Evolutionary conservation across 2,888 invertebrate species (phyloP), one percentile per base, ranked within the genome.

Genomic region (Amblyjoppa fuscipennis): DNA sequence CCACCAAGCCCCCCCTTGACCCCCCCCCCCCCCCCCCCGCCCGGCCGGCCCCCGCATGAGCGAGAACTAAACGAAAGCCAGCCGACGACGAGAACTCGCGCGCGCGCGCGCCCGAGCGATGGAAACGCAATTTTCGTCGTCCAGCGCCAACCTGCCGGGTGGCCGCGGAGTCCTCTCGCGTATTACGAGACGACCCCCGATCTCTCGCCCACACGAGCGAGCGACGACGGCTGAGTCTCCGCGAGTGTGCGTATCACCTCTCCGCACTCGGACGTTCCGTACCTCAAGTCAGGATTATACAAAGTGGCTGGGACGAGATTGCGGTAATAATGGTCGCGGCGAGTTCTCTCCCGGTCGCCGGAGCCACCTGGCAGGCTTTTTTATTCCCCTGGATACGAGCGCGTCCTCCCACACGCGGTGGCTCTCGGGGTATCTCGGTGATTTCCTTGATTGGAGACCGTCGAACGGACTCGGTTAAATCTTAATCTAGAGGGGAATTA

Each of bases 41-140:
- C 61, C 74, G 75, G 31, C n/a, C 49, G 49, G 56, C n/a, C n/a
- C 1, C 41, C 41, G 41, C 11, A 41, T 41, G 79, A 51, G 16
- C 53, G 73, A 66, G 64, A 56, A 49, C 11, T 25, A 41, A 41
- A 49, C 70, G 70, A 53, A 51, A n/a, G 28, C 69, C 25, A 28
- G 41, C 41, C 28, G 34, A 49, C 64, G 20, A 64, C 49, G 75
- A 64, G 81, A 66, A 59, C 64, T 66, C 71, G 66, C 34, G 64
- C 69, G 20, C 20, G 20, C 20, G 20, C 20, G 20, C 20, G 34
- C 25, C 38, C 73, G 61, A 78, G 75, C 80, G 70, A 86, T 83
- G 83, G 81, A 87, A 88, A 86, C 69, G 83, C 81, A 84, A 88
- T 88, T 88, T 88, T 88, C 86, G 87, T 71, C 80, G 85, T 81